Evolutionary conservation across 2,888 invertebrate genomes (phyloP).

Genomic region (Drosophila niveifrons): DNA sequence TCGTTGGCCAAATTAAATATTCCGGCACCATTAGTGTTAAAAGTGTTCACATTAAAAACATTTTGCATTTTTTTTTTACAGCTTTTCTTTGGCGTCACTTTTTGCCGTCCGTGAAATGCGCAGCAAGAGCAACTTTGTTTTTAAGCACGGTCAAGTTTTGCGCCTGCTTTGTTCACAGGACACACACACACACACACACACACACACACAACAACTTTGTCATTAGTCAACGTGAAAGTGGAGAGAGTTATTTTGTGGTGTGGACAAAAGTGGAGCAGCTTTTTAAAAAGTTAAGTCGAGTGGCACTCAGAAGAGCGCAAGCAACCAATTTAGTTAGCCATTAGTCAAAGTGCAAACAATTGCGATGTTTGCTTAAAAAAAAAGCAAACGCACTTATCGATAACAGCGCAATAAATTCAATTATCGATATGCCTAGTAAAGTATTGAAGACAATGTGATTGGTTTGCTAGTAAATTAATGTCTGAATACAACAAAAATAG

Average conservation of each 20-base stretch:
- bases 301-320: neutral
- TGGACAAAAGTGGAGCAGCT: neutral
- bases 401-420: neutral
- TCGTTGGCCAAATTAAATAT: conserved; percentile 81
- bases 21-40: conserved; percentile 85
- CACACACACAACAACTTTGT: conserved; percentile 62
- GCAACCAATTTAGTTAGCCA: neutral
- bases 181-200: conserved; percentile 43
- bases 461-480: too few species aligned
- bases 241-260: too few species aligned
- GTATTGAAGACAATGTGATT: too few species aligned
- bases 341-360: conserved; percentile 1
- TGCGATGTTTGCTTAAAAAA: too few species aligned
- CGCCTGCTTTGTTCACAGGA: conserved; percentile 47
- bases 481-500: too few species aligned
- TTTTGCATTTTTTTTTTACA: conserved; percentile 74
- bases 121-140: conserved; percentile 64
- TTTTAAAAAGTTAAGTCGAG: conserved; percentile 55
- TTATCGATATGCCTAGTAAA: neutral
- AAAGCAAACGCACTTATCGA: neutral
- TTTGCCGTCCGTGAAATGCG: conserved; percentile 38
- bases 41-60: conserved; percentile 83
- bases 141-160: conserved; percentile 71
- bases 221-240: conserved; percentile 52
- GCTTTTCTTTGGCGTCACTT: conserved; percentile 31